Percentiles rank a stretch among this genome's conserved stretches.
These are phyloP conservation scores for Maniola jurtina DNA, from an alignment of 1,140 invertebrate species.

Conservation along the genomic window DNA sequence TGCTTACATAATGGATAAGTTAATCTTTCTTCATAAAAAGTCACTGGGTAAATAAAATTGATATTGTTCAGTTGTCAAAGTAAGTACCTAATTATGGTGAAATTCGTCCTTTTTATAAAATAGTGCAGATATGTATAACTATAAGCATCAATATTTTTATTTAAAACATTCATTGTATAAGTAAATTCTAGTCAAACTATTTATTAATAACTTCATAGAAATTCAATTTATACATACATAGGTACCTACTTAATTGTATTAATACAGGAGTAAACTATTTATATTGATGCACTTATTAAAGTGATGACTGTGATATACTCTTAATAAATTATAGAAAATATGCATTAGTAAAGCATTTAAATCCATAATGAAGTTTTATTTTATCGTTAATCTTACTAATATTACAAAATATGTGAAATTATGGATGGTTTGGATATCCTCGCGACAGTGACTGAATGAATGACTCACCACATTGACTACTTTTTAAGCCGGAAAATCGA, in stretches of 20 bases:
- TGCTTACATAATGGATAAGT: too few species aligned
- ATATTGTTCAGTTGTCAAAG: too few species aligned
- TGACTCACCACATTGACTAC: too few species aligned
- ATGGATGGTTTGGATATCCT: too few species aligned
- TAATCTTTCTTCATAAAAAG: too few species aligned
- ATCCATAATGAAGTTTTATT: slow-evolving; percentile 46
- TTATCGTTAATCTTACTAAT: not conserved
- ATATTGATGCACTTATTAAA: slow-evolving; percentile 69
- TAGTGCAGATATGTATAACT: too few species aligned
- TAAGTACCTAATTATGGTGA: too few species aligned
- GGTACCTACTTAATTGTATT: slow-evolving; percentile 39
- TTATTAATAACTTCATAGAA: slow-evolving; percentile 33
- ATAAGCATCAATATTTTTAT: slow-evolving; percentile 1
- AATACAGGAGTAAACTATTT: slow-evolving; percentile 49
- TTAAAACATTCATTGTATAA: slow-evolving; percentile 22
- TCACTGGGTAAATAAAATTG: too few species aligned
- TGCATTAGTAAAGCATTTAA: slow-evolving; percentile 67
- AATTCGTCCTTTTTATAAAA: too few species aligned
- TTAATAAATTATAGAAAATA: slow-evolving; percentile 70
- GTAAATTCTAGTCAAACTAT: slow-evolving; percentile 22
- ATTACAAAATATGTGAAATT: too few species aligned
- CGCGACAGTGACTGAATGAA: too few species aligned
- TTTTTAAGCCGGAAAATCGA: too few species aligned
- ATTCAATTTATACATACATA: slow-evolving; percentile 41
- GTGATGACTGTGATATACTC: slow-evolving; percentile 77